These are phyloP conservation scores for Chelonoidis abingdonii DNA, from an alignment of 2,113 vertebrate genomes.

Conservation along the genomic window DNA sequence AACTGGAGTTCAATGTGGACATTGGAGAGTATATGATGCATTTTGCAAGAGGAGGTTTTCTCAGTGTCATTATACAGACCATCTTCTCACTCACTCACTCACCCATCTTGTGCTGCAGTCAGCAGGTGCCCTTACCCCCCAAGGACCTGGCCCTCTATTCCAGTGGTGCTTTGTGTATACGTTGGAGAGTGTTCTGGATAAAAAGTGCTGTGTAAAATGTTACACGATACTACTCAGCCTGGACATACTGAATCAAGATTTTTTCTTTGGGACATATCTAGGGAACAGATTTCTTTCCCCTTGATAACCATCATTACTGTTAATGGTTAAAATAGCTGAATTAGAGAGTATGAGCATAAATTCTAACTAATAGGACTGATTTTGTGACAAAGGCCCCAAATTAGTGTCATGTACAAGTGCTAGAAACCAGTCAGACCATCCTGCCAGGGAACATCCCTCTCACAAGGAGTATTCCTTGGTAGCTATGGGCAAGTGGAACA, in stretches of 20 bases:
- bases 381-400: not conserved
- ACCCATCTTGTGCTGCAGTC: not conserved
- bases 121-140: no score
- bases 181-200: not conserved
- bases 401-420: not conserved
- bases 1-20: not conserved
- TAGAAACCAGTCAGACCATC: not conserved
- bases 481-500: not conserved
- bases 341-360: not conserved
- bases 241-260: not conserved
- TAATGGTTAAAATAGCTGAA: not conserved
- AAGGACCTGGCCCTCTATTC: not conserved
- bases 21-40: not conserved
- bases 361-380: not conserved
- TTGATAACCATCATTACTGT: not conserved
- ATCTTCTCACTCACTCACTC: not conserved
- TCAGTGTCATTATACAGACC: not conserved
- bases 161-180: not conserved
- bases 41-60: not conserved
- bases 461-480: not conserved
- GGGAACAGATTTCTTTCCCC: not conserved
- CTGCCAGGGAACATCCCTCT: not conserved
- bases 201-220: rapidly evolving
- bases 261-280: not conserved
- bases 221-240: not conserved